Conservation (phyloP, 2,797 vertebrate genomes). For the Strix occidentalis region DNA sequence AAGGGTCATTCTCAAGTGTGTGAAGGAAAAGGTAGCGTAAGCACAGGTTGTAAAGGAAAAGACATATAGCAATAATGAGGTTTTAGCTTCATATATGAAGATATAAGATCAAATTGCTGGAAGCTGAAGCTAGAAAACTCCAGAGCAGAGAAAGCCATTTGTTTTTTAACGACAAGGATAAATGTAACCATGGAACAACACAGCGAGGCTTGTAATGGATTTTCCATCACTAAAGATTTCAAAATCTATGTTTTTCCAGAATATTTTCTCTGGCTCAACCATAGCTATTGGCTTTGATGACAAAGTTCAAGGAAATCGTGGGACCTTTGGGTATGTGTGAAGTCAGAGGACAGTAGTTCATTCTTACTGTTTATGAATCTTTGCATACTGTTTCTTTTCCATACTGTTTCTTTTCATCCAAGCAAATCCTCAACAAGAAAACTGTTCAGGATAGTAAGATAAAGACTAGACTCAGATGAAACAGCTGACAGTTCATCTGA, state of each 20-base stretch:
- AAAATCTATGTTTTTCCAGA: slow-evolving; percentile 1
- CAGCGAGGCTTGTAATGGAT: neutral
- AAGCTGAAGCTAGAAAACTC: neutral
- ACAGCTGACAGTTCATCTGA: neutral
- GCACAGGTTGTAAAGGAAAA: neutral
- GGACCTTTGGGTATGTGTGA: neutral
- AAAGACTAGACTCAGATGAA: neutral
- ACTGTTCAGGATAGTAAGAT: neutral
- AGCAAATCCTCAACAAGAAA: neutral
- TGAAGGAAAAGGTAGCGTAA: neutral
- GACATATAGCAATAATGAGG: neutral
- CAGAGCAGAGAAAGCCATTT: neutral
- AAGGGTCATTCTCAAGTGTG: neutral
- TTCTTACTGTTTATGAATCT: neutral
- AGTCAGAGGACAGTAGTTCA: neutral
- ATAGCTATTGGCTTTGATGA: neutral
- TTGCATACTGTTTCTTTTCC: neutral
- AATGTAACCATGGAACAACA: neutral
- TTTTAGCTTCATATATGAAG: neutral
- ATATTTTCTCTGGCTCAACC: neutral
- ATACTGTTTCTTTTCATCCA: neutral
- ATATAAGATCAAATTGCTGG: neutral
- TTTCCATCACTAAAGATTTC: slow-evolving; percentile 1
- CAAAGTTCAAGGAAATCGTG: neutral
- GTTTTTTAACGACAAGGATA: neutral